Base-by-base conservation (phyloP, 2,888 invertebrate species). In the Odiellus spinosus region DNA sequence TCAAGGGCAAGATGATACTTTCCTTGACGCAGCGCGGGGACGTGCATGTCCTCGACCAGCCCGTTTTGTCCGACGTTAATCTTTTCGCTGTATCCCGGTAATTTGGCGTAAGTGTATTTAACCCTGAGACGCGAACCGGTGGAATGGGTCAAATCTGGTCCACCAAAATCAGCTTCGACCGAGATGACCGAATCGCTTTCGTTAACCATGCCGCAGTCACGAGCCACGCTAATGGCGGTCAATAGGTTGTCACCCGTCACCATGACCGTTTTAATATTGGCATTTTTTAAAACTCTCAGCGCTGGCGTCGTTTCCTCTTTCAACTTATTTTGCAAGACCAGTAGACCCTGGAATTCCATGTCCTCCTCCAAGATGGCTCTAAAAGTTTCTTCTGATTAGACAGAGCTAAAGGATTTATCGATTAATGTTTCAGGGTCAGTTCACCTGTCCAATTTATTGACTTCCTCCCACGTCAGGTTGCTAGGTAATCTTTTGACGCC, bases 211-310 rank as follows among this genome's bases (percentile, higher is more conserved):
- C 82, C 84, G 66, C 91, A 93, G 61, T 90, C 86, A 44, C 80
- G 73, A 0, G 90, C 91, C 11, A 95, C 93, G 58, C 88, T 88
- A 42, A 91, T 72, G 0, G 91, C 93, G 0, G 95, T 95, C 56
- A 90, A 68, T 63, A 95, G 77, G 50, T 69, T 69, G 56, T 68
- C 68, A 14, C 74, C 73, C 33, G 96, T 98, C 5, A 96, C 86
- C 96, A 99, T 98, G n/a, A 93, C 77, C 3, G 84, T 82, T 45
- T 86, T 75, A 46, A 99, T 85, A 57, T 80, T 76, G 0, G 98
- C 96, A 10, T 80, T 73, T 55, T 78, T 81, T 44, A 96, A 69
- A 42, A 78, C 76, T 8, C 74, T 66, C 45, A 96, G 84, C 43
- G 88, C 81, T 2, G 79, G 78, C 0, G 78, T 76, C 0, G 91